Conservation (phyloP, 2,888 invertebrate genomes). For the Mystacides longicornis region DNA sequence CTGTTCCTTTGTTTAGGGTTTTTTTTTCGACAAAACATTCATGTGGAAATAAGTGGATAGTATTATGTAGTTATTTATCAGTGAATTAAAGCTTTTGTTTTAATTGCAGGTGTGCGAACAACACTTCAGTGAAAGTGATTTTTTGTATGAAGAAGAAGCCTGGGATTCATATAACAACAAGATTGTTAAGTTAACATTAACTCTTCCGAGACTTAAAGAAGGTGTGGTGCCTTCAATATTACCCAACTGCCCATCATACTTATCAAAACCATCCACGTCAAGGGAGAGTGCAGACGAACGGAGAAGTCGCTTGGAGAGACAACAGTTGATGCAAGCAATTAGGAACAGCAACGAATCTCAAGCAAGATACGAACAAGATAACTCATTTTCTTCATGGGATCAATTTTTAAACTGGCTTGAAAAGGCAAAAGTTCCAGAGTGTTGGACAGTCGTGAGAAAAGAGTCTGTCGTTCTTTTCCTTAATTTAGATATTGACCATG, state of each 20-base stretch:
- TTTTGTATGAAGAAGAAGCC: neutral
- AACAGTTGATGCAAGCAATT: neutral
- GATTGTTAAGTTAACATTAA: neutral
- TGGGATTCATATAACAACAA: neutral
- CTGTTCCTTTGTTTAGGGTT: too few species aligned
- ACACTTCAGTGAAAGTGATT: neutral
- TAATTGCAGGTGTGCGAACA: neutral
- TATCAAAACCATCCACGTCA: neutral
- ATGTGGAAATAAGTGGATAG: neutral
- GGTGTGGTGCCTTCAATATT: neutral
- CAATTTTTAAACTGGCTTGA: neutral
- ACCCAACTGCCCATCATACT: neutral
- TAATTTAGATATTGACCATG: neutral
- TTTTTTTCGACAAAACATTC: neutral
- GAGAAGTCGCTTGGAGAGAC: neutral
- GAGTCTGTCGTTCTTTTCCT: neutral
- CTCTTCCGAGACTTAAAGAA: neutral
- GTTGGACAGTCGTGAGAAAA: neutral
- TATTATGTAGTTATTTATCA: too few species aligned
- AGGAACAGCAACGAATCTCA: neutral
- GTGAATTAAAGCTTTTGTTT: neutral
- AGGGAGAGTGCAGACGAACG: neutral
- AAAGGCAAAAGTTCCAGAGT: neutral
- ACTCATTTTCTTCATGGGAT: neutral
- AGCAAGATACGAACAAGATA: neutral